Conservation (phyloP, 2,888 invertebrate species). For the Agonopterix subpropinquella region DNA sequence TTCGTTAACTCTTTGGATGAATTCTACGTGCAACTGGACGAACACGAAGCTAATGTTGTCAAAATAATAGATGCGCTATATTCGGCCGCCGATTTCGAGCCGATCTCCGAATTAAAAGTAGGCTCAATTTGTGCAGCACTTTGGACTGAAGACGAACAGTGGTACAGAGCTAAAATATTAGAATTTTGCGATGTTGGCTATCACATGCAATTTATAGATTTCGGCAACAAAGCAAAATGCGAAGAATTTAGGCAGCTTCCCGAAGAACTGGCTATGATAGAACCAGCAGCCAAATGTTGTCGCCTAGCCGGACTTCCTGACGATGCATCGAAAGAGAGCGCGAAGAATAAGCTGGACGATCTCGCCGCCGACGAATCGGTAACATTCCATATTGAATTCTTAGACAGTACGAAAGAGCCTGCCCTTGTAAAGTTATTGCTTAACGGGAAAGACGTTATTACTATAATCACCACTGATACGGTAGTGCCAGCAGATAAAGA, state of each 20-base stretch:
- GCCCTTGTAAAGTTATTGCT: conserved; percentile 75
- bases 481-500: background rate
- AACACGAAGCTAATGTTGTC: conserved; percentile 72
- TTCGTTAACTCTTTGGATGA: conserved; percentile 81
- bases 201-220: conserved; percentile 81
- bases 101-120: conserved; percentile 68
- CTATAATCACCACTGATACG: background rate
- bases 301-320: conserved; percentile 67
- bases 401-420: conserved; percentile 75
- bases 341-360: conserved; percentile 48
- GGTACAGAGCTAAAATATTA: conserved; percentile 80
- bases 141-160: conserved; percentile 78
- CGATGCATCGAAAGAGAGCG: conserved; percentile 56
- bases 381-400: conserved; percentile 76
- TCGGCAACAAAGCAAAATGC: conserved; percentile 80
- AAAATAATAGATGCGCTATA: conserved; percentile 76
- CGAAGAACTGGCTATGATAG: conserved; percentile 71
- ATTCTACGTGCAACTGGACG: conserved; percentile 83
- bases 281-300: conserved; percentile 79
- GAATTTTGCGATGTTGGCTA: conserved; percentile 73
- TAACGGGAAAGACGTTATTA: conserved; percentile 57
- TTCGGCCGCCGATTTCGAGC: conserved; percentile 67
- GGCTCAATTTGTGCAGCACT: conserved; percentile 80
- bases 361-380: conserved; percentile 39
- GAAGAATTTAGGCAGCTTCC: conserved; percentile 77